Percentiles rank a stretch among this genome's conserved stretches.
phyloP scores from a whole-genome alignment of 2,797 vertebrate species.

The Diplodus sargus region DNA sequence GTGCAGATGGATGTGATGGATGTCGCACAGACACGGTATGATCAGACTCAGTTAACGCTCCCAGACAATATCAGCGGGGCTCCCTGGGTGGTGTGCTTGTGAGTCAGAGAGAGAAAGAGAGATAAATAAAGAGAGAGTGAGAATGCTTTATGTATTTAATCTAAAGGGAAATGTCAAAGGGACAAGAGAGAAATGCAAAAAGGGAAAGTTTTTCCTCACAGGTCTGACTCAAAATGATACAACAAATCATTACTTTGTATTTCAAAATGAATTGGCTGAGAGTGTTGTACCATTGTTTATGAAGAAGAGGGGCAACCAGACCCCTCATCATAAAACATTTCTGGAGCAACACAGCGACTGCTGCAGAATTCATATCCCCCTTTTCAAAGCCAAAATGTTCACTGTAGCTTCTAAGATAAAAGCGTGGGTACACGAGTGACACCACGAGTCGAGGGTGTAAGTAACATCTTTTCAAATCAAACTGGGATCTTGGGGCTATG shows the following conservation, averaged over 20 bases:
- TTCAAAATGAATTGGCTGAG: constrained; percentile 1
- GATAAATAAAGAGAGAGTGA: constrained; percentile 16
- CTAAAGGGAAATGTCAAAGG: neutral
- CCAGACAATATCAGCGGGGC: constrained; percentile 58
- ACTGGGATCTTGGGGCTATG: too few relatives aligned
- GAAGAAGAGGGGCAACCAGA: too few relatives aligned
- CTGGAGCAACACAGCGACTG: too few relatives aligned
- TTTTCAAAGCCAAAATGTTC: too few relatives aligned
- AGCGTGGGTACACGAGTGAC: too few relatives aligned
- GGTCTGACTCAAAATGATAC: constrained; percentile 1
- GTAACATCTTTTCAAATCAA: too few relatives aligned
- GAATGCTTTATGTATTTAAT: constrained; percentile 12
- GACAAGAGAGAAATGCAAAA: constrained; percentile 12
- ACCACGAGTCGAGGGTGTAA: too few relatives aligned
- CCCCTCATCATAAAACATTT: neutral
- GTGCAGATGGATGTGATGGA: constrained; percentile 58
- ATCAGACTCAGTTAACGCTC: constrained; percentile 63
- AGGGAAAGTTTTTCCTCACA: neutral
- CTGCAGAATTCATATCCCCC: too few relatives aligned
- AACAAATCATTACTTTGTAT: neutral
- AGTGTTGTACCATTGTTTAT: too few relatives aligned
- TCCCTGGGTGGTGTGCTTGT: constrained; percentile 45
- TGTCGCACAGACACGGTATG: constrained; percentile 51
- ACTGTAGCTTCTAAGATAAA: too few relatives aligned
- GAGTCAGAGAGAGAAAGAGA: constrained; percentile 10